Base-by-base conservation (phyloP, 1,140 invertebrate species). In the Eupristina koningsbergeri region DNA sequence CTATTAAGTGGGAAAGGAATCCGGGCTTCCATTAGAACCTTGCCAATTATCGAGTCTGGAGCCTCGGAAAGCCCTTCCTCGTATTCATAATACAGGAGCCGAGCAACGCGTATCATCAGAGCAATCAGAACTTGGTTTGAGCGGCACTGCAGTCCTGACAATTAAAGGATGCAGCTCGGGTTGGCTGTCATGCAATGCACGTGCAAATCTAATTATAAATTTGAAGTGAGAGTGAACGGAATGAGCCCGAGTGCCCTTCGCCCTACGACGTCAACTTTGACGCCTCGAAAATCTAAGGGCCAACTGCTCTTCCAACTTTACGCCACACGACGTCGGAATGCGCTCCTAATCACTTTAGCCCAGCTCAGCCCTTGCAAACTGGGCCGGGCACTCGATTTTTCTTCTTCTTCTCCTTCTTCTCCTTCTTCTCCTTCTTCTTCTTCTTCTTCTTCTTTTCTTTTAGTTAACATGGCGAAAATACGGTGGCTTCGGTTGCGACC, bases 91-190 rank as follows among this genome's bases (percentile, higher is more conserved):
- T 67, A 36, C 29, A 36, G 36, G 64, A 67, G 64, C 13, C 29
- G 64, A 36, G n/a, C n/a, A n/a, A 11, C 13, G 9, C n/a, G 6
- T 0, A 9, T 9, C 41, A 3, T 73, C 47, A 31, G 11, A 53
- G 45, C 41, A 34, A 53, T 75, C 73, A 75, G 73, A 75, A 75
- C 15, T 58, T 75, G 17, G 1, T 6, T 36, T 34, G 26, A 36
- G 26, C 31, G 41, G 39, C 36, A 29, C 64, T 41, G 17, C 75
- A 69, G 80, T 73, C 69, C 73, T 64, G 26, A 58, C 85, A 86
- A 86, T 86, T 85, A 87, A 85, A 87, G 85, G 81, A 58, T 85
- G 80, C 80, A 61, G 45, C 45, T 83, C 26, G 53, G 50, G 3
- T 53, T 29, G 29, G 39, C 67, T 47, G 83, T 84, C 86, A 85